Percentiles rank a stretch among this genome's conserved stretches.
Conservation (phyloP, 2,888 invertebrate species). For the Drosophila histrio region DNA sequence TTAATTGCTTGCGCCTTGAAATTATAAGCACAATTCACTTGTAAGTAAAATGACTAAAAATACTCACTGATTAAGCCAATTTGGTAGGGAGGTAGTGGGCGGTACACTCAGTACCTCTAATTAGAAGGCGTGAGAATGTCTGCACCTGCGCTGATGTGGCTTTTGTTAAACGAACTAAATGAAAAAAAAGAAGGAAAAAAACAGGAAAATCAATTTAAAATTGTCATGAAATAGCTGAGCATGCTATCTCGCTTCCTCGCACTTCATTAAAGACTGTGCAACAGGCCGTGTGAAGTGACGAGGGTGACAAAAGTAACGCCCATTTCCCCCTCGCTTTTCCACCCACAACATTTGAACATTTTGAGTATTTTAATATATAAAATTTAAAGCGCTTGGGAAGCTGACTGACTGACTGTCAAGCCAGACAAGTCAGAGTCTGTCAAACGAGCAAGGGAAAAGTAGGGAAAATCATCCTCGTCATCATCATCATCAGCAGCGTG, state of each 20-base stretch:
- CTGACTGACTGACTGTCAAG: slow-evolving; percentile 19
- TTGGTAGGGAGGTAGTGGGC: slow-evolving; percentile 3
- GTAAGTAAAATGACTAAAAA: slow-evolving; percentile 30
- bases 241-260: slow-evolving; percentile 1
- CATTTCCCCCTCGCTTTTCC: not conserved
- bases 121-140: slow-evolving; percentile 59
- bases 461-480: slow-evolving; percentile 19
- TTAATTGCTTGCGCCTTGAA: slow-evolving; percentile 61
- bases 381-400: slow-evolving; percentile 36
- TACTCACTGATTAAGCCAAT: slow-evolving; percentile 57
- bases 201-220: slow-evolving; percentile 61
- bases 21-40: slow-evolving; percentile 61
- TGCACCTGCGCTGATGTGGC: slow-evolving; percentile 74
- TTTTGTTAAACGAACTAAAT: slow-evolving; percentile 20
- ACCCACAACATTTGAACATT: slow-evolving; percentile 17
- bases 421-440: slow-evolving; percentile 27
- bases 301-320: slow-evolving; percentile 30
- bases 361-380: slow-evolving; percentile 64
- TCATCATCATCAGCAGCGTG: slow-evolving; percentile 4
- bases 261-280: slow-evolving; percentile 34
- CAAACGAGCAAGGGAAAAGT: slow-evolving; percentile 36
- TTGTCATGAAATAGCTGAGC: slow-evolving; percentile 36
- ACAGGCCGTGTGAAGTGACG: slow-evolving; percentile 56
- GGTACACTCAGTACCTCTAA: not conserved
- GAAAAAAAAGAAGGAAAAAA: not conserved